These are phyloP conservation scores for Petaurus breviceps DNA, from an alignment of 2,113 vertebrate genomes.

Conservation along the genomic window DNA sequence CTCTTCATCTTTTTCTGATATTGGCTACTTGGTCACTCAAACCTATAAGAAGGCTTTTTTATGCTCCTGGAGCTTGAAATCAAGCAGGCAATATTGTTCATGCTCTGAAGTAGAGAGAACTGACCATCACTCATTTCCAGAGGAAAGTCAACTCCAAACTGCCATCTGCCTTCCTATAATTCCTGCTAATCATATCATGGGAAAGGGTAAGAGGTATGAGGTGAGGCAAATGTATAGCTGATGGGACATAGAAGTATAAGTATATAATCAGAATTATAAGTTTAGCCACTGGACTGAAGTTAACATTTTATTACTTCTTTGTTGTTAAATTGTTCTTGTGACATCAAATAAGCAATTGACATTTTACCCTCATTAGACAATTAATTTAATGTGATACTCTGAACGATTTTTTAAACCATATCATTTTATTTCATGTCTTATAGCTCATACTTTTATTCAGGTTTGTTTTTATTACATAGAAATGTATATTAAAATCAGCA, in stretches of 20 bases:
- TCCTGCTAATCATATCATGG: background rate
- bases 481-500: conserved; percentile 74
- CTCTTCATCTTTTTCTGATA: background rate
- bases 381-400: conserved; percentile 31
- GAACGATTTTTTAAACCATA: conserved; percentile 32
- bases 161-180: background rate
- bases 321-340: conserved; percentile 59
- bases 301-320: conserved; percentile 4
- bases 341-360: conserved; percentile 66
- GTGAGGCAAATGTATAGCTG: background rate
- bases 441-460: conserved; percentile 56
- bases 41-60: background rate
- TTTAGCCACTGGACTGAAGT: background rate
- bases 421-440: conserved; percentile 27
- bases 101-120: background rate
- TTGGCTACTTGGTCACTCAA: background rate
- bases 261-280: background rate
- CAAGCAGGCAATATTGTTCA: background rate
- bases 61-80: background rate
- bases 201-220: background rate
- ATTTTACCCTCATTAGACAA: conserved; percentile 66
- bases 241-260: background rate
- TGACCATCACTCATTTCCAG: background rate
- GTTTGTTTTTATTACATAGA: conserved; percentile 58
- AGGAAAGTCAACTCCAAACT: background rate